phyloP scores from a whole-genome alignment of 2,797 vertebrate species.

The Coccyzus lansbergi region DNA sequence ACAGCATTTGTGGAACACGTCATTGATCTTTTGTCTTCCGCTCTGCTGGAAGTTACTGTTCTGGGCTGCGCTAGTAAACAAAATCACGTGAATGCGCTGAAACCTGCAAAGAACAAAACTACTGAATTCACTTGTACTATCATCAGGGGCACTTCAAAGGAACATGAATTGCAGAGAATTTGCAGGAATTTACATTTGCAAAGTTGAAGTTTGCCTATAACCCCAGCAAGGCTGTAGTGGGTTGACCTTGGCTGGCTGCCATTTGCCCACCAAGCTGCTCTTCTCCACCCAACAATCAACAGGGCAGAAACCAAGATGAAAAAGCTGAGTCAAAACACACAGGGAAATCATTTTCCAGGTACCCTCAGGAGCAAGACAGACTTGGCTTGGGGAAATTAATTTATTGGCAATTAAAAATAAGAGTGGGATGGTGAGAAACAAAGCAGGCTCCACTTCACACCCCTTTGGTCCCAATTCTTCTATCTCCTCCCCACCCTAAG shows the following conservation, averaged over 20 bases:
- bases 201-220: not conserved
- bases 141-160: not conserved
- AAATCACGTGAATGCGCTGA: not conserved
- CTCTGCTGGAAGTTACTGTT: not conserved
- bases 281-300: not conserved
- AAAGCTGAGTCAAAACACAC: not conserved
- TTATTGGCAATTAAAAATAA: not conserved
- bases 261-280: not conserved
- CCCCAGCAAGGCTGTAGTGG: accelerated
- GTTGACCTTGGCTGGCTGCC: not conserved
- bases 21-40: not conserved
- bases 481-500: not conserved
- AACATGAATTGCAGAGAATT: not conserved
- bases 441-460: not conserved
- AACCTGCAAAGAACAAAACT: not conserved
- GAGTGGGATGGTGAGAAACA: not conserved
- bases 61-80: not conserved
- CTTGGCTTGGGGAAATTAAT: not conserved
- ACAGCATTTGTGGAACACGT: not conserved
- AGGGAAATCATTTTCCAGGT: not conserved
- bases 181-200: accelerated
- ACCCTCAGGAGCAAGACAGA: not conserved
- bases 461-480: not conserved
- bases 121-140: not conserved
- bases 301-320: not conserved